Base-by-base conservation (phyloP, 2,797 vertebrate genomes). In the Danio choprae region DNA sequence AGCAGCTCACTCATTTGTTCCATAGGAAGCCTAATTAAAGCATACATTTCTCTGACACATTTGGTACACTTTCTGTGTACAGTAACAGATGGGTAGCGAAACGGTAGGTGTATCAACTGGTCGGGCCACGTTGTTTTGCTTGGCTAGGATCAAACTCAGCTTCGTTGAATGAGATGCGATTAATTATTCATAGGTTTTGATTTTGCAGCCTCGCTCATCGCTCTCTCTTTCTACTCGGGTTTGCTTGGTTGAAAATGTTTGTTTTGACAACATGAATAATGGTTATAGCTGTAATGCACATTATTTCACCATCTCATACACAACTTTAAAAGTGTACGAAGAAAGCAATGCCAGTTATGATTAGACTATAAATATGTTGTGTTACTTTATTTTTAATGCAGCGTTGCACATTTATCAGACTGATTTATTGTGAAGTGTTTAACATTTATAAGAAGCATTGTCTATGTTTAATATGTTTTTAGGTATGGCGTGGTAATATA, bases 1-100 rank as follows among this genome's bases (percentile, higher is more conserved):
- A 87, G 80, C 74, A 74, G 86, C 82, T 88, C 86, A 85, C 87
- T 78, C 74, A 86, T 83, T 89, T 87, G 77, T 85, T 90, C 82
- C 84, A 89, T 85, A 87, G 88, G 56, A 85, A 85, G 75, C 89
- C 86, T 91, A 92, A 92, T 93, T 92, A 92, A 90, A 89, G 84
- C 80, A 81, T 84, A 83, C 73, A 82, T 89, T 86, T 89, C 84
- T 81, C 85, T 51, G 40, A 12, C n/a, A 18, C 8, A 29, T 12
- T 73, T 15, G 16, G 22, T 58, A 12, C 1, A 7, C 58, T 38
- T 40, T 58, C 53, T 56, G 9, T 69, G 16, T 60, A 48, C 59
- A 58, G 79, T n/a, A 58, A 81, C 63, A 44, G 62, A 74, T 81
- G 71, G 60, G 41, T 40, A 9, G 51, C 7, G n/a, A 67, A 56